Evolutionary conservation across 2,113 vertebrate species (phyloP), one percentile per base, ranked within the genome.

Genomic region (Dicrurus megarhynchus): DNA sequence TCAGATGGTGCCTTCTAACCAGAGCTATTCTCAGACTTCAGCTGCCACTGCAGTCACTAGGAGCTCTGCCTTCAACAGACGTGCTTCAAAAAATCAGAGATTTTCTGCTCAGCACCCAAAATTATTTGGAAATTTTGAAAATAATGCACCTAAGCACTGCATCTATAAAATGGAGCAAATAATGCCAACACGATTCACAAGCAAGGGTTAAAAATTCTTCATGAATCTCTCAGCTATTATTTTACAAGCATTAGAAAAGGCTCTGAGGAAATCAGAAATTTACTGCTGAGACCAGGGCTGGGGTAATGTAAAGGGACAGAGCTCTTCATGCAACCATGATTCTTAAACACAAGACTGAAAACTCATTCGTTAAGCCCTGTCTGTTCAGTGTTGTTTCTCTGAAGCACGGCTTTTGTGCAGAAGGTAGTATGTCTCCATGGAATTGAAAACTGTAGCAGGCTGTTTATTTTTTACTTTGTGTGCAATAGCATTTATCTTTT

Each of bases 21-120:
- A 84, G 79, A 95, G 89, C 63, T 95, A 95, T 95, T 90, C 95
- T 93, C 68, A 95, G 89, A 80, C 55, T 93, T 87, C 81, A 93
- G 70, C 81, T 89, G 87, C 77, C 69, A 61, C 70, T 93, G 74
- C 74, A 95, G 65, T 85, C 57, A 47, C 46, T 90, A 53, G 28
- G 59, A 95, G 50, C 42, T 83, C 35, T 85, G 87, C 7, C 22
- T 86, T 83, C 27, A 93, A 49, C 67, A 85, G 79, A 61, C 28
- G 6, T 59, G 59, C 32, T 87, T 49, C 17, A 85, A 87, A 95
- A 89, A 70, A 39, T 46, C 26, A 21, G 39, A 73, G 24, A 74
- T 90, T 83, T 94, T 94, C 70, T 86, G 21, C 76, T 95, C 18
- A n/a, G 44, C 37, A 64, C 17, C 13, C 28, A 77, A 56, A 90